Conservation (phyloP, 2,113 vertebrate species). For the Saguinus imperator region DNA sequence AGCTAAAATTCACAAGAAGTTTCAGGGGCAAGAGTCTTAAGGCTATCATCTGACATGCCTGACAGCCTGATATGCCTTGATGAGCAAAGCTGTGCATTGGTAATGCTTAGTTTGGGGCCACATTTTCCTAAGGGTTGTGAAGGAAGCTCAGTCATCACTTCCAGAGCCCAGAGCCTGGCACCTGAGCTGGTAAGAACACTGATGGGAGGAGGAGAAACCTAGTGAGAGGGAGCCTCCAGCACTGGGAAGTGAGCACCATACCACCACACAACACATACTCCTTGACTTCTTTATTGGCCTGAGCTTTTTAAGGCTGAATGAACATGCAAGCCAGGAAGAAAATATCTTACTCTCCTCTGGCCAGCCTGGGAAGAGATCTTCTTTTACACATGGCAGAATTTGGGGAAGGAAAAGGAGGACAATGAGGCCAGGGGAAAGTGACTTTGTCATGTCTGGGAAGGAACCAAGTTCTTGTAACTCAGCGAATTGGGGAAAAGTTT, state of each 20-base stretch:
- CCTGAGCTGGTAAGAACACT: neutral
- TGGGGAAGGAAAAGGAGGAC: conserved; percentile 53
- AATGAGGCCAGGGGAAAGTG: conserved; percentile 16
- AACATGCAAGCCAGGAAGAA: conserved; percentile 61
- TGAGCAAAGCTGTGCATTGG: neutral
- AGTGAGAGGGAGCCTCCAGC: neutral
- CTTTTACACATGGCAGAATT: conserved; percentile 69
- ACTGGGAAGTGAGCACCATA: neutral
- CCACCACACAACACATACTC: neutral
- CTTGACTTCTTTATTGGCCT: conserved; percentile 6
- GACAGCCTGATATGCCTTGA: neutral
- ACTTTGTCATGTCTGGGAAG: conserved; percentile 13
- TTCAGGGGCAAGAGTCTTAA: neutral
- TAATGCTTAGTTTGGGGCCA: neutral
- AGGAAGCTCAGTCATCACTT: neutral
- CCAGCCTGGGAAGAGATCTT: conserved; percentile 55
- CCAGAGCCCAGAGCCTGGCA: neutral
- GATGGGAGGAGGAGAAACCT: neutral
- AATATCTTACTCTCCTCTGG: conserved; percentile 55
- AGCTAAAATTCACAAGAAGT: neutral
- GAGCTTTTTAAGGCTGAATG: conserved; percentile 37
- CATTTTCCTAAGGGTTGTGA: neutral
- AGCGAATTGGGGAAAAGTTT: neutral
- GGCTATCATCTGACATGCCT: neutral
- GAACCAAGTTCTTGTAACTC: neutral